phyloP scores from a whole-genome alignment of 2,113 vertebrate genomes.

The Onychostruthus taczanowskii region DNA sequence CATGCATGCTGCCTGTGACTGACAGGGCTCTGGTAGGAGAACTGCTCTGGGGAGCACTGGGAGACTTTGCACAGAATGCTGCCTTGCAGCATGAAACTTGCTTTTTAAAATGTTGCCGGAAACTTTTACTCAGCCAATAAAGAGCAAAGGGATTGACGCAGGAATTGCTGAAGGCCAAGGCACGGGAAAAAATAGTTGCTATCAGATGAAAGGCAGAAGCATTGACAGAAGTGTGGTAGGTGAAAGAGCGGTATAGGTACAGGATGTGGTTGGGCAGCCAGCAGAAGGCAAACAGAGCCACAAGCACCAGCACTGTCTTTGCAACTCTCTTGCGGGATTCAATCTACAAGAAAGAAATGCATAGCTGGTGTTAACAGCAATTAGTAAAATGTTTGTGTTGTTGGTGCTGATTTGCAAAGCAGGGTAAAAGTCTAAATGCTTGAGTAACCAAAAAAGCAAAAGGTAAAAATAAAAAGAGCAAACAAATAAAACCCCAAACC shows the following conservation, averaged over 20 bases:
- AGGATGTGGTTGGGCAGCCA: constrained; percentile 83
- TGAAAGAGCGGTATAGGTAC: constrained; percentile 80
- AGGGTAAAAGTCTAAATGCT: neutral
- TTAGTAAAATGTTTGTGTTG: neutral
- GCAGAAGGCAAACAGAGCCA: constrained; percentile 81
- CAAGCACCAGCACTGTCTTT: constrained; percentile 80
- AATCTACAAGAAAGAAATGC: constrained; percentile 64
- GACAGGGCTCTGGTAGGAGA: constrained; percentile 64
- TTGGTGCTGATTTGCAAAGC: neutral
- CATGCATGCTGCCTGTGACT: constrained; percentile 24
- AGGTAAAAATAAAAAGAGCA: accelerated
- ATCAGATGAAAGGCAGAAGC: constrained; percentile 73
- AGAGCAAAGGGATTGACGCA: constrained; percentile 82
- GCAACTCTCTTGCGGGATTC: constrained; percentile 83
- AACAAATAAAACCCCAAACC: neutral
- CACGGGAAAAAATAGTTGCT: constrained; percentile 73
- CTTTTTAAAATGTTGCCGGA: constrained; percentile 80
- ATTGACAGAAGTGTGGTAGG: constrained; percentile 63
- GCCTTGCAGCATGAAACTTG: constrained; percentile 73
- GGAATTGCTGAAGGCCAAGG: constrained; percentile 82
- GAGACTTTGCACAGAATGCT: neutral
- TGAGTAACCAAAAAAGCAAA: neutral
- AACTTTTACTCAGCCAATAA: constrained; percentile 82
- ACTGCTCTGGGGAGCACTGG: constrained; percentile 42
- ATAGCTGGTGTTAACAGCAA: neutral